Conservation (phyloP, 2,113 vertebrate genomes). For the Microcebus tavaratra region DNA sequence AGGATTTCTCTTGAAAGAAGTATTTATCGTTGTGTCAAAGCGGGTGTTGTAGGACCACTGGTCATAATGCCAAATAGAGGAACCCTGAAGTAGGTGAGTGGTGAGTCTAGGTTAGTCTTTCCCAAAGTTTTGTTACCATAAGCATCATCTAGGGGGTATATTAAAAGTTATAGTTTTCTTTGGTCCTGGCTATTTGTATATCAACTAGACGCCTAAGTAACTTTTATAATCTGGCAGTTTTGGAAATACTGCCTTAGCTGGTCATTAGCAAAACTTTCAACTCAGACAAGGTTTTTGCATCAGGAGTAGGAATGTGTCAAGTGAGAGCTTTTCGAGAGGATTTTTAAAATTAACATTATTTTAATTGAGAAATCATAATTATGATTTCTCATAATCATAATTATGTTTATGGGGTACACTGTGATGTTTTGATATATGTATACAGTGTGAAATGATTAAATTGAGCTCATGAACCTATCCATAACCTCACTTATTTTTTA, state of each 20-base stretch:
- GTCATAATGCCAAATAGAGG: not conserved
- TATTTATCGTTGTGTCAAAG: not conserved
- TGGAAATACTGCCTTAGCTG: not conserved
- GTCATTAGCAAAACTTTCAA: not conserved
- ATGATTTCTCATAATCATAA: no score
- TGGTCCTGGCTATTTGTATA: not conserved
- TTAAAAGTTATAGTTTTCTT: not conserved
- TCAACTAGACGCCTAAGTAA: not conserved
- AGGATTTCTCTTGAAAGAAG: not conserved
- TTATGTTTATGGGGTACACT: not conserved
- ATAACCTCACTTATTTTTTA: not conserved
- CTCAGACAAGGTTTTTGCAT: not conserved
- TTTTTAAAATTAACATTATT: not conserved
- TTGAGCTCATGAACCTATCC: not conserved
- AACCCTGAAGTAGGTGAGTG: not conserved
- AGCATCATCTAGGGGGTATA: not conserved
- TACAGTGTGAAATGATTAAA: not conserved
- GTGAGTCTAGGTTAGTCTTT: not conserved
- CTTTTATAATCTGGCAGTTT: not conserved
- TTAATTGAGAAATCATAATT: not conserved
- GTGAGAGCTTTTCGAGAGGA: not conserved
- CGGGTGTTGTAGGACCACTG: not conserved
- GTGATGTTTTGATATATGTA: not conserved
- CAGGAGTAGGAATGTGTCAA: not conserved
- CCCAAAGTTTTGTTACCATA: not conserved